Percentiles rank a stretch among this genome's conserved stretches.
These are phyloP conservation scores for Brassicogethes aeneus DNA, from an alignment of 2,888 invertebrate species.

Conservation along the genomic window DNA sequence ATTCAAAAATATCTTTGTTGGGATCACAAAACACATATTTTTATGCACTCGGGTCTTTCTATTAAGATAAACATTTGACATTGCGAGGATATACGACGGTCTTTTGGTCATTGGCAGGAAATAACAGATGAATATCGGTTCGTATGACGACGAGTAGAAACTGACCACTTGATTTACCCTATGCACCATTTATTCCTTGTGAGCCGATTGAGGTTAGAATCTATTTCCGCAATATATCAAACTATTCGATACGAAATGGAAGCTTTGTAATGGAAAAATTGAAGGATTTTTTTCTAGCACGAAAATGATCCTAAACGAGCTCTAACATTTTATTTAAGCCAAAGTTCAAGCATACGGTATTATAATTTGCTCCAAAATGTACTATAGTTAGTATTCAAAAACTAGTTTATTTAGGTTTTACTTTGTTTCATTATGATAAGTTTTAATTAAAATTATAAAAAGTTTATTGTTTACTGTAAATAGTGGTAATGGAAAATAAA, in stretches of 20 bases:
- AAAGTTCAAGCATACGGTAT: too few relatives aligned
- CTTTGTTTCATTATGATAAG: too few relatives aligned
- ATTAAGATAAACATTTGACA: conserved; percentile 36
- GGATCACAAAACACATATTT: conserved; percentile 29
- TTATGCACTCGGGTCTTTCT: conserved; percentile 16
- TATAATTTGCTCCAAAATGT: too few relatives aligned
- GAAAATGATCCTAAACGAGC: background rate
- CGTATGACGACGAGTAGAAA: conserved; percentile 33
- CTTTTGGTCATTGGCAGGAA: conserved; percentile 40
- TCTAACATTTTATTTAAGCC: background rate
- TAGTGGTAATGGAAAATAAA: too few relatives aligned
- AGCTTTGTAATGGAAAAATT: too few relatives aligned
- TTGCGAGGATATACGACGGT: conserved; percentile 34
- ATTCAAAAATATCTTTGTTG: conserved; percentile 24
- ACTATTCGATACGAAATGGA: too few relatives aligned
- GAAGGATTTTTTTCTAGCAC: too few relatives aligned
- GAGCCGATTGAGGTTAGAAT: background rate
- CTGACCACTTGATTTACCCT: conserved; percentile 28
- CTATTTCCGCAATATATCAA: background rate
- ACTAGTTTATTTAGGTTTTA: too few relatives aligned
- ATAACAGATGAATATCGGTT: conserved; percentile 42
- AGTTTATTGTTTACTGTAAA: too few relatives aligned
- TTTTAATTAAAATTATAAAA: too few relatives aligned
- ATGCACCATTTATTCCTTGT: conserved; percentile 1
- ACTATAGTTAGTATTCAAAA: too few relatives aligned